These are phyloP conservation scores for Sphaeridia pumilis DNA, from an alignment of 2,888 invertebrate genomes.

Conservation along the genomic window DNA sequence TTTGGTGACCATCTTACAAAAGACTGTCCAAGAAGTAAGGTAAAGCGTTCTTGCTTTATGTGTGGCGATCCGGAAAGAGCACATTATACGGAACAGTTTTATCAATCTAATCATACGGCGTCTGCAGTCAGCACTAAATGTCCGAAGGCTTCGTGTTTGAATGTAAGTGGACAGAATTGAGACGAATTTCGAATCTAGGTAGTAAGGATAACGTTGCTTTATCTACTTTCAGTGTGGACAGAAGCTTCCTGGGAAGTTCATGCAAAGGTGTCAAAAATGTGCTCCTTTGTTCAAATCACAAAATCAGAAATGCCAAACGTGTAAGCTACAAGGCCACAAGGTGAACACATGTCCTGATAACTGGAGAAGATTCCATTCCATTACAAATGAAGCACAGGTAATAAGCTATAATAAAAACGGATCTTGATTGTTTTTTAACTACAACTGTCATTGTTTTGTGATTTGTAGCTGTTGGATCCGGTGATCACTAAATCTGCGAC, in stretches of 20 bases:
- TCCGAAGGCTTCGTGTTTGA: not conserved
- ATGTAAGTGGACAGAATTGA: not conserved
- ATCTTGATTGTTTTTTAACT: too few species aligned
- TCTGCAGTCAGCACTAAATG: too few species aligned
- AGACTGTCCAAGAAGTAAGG: not conserved
- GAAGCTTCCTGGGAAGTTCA: not conserved
- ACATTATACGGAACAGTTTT: not conserved
- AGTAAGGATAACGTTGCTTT: not conserved
- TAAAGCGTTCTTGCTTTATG: not conserved
- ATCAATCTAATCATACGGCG: not conserved
- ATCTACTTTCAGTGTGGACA: not conserved
- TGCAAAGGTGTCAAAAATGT: not conserved
- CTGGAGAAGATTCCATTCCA: conserved; percentile 5
- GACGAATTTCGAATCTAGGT: not conserved
- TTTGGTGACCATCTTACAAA: not conserved
- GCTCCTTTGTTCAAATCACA: not conserved
- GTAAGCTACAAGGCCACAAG: not conserved
- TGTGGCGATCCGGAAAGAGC: not conserved
- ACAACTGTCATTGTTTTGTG: not conserved
- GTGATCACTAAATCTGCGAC: not conserved
- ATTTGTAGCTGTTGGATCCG: not conserved
- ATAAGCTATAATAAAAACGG: too few species aligned
- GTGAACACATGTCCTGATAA: conserved; percentile 1
- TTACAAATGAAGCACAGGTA: not conserved
- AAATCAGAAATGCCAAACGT: not conserved